Base-by-base conservation (phyloP, 2,888 invertebrate genomes). In the Lycocerus yunnanus region DNA sequence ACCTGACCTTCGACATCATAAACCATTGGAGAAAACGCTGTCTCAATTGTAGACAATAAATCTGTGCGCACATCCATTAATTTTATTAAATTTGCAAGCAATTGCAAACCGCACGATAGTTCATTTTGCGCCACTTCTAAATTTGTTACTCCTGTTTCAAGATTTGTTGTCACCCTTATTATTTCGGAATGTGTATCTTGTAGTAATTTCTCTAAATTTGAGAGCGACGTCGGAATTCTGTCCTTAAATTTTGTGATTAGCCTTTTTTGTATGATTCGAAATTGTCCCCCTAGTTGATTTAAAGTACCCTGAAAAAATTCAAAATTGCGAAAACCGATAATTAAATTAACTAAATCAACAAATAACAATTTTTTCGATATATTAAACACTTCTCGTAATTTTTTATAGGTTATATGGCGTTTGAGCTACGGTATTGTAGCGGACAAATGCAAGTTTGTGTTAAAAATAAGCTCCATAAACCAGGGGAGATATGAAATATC, bases 231-330 rank as follows among this genome's bases (percentile, higher is more conserved):
- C 0, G 94, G 93, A 69, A 93, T 95, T 83, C 93, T 91, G 73
- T 95, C 94, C 79, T 94, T 94, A 83, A 94, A 93, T 83, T 94
- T 92, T 2, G 93, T 91, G 76, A 96, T 88, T 58, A 96, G 88
- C 77, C 92, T 89, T 83, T 93, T 92, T 86, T 96, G 94, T 43
- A 96, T 91, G 72, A 93, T 88, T 65, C 94, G 90, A 84, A 94
- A 93, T 85, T 96, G 96, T 24, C 91, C 89, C 78, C 93, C 92
- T 61, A 92, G 87, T 71, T 90, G 86, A 27, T 87, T 86, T 27
- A 91, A 81, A 72, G 89, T 87, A 58, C 88, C 87, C 89, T 91
- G 78, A 85, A 81, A 69, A 66, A n/a, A 27, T 60, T 20, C 5
- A n/a, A 77, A n/a, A n/a, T n/a, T n/a, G n/a, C n/a, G n/a, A n/a